These are phyloP conservation scores for Phrynocephalus vlangalii DNA, from an alignment of 2,797 vertebrate species.

Conservation along the genomic window DNA sequence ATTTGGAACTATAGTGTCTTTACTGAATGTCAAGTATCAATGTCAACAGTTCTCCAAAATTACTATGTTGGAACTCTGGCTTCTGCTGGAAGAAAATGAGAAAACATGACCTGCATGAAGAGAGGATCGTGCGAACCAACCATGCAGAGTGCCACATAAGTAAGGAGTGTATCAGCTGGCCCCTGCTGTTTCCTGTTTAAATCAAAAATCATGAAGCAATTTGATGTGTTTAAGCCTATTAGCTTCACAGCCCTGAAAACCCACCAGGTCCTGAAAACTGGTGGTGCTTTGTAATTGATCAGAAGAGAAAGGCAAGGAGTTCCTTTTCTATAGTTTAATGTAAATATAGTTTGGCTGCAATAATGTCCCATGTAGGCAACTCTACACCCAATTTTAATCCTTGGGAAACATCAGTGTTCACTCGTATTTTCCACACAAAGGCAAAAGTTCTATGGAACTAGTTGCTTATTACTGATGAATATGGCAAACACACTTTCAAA, in stretches of 20 bases:
- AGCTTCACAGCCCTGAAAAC: conserved; percentile 26
- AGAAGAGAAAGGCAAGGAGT: conserved; percentile 4
- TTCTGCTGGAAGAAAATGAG: conserved; percentile 72
- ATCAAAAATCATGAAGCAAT: conserved; percentile 10
- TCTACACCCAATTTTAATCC: background rate
- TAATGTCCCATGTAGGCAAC: background rate
- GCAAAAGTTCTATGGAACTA: too few species aligned
- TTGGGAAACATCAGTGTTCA: background rate
- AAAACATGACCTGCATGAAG: background rate
- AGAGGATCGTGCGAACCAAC: background rate
- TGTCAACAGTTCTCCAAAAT: conserved; percentile 84
- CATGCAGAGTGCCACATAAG: conserved; percentile 31
- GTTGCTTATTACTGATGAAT: too few species aligned
- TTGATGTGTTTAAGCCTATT: background rate
- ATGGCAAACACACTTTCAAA: too few species aligned
- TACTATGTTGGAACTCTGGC: conserved; percentile 77
- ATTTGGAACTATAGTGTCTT: conserved; percentile 81
- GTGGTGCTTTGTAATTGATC: conserved; percentile 20
- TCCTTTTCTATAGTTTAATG: conserved; percentile 16
- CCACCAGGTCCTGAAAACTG: background rate
- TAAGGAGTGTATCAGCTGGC: background rate
- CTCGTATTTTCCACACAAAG: background rate
- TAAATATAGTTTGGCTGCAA: background rate
- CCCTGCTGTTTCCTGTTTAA: conserved; percentile 34
- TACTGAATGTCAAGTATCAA: conserved; percentile 83